Conservation (phyloP, 2,797 vertebrate species). For the Fringilla coelebs region DNA sequence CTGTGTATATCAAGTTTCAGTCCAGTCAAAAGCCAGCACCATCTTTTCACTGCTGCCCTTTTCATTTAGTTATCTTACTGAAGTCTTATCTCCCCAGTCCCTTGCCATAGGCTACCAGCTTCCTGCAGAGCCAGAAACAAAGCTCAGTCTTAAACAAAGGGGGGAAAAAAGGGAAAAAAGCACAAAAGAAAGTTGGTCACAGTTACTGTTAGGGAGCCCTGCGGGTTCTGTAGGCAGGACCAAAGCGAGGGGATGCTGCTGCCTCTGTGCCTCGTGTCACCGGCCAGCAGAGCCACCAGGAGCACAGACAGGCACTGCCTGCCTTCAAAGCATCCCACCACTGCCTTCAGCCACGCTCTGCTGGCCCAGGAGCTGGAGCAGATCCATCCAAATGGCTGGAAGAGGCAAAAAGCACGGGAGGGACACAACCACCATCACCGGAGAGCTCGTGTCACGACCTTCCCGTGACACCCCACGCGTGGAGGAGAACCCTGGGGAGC, state of each 20-base stretch:
- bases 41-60: constrained; percentile 68
- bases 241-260: constrained; percentile 54
- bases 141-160: constrained; percentile 62
- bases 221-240: constrained; percentile 31
- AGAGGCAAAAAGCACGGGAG: not conserved
- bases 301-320: constrained; percentile 30
- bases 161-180: constrained; percentile 35
- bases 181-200: constrained; percentile 60
- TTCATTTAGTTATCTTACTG: constrained; percentile 64
- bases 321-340: not conserved
- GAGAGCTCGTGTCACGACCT: rapidly evolving
- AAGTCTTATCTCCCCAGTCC: constrained; percentile 63
- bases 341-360: not conserved
- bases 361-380: not conserved
- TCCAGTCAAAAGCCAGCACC: constrained; percentile 59
- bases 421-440: rapidly evolving
- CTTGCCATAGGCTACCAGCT: constrained; percentile 64
- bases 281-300: constrained; percentile 42
- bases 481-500: not conserved
- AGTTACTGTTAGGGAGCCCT: constrained; percentile 53
- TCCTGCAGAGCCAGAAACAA: constrained; percentile 63
- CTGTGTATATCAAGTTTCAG: constrained; percentile 39
- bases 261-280: constrained; percentile 56
- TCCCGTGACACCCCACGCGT: not conserved
- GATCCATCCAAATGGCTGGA: not conserved